phyloP scores from a whole-genome alignment of 1,140 invertebrate genomes.

The Drosophila aff. region DNA sequence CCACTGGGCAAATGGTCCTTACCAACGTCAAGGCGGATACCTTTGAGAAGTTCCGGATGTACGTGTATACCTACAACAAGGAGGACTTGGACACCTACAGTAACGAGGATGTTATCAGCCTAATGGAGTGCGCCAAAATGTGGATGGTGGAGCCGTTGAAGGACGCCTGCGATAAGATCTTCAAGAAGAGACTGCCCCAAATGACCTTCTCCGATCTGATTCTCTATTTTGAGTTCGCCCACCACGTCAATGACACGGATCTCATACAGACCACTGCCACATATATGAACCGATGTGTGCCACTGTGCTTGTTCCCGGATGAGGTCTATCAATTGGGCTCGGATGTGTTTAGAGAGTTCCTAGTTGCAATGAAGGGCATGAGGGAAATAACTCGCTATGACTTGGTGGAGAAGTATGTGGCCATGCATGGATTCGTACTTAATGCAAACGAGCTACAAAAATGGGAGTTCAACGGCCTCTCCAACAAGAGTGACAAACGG shows the following conservation, averaged over 20 bases:
- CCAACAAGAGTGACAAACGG: background rate
- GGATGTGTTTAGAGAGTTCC: constrained; percentile 11
- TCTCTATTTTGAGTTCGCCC: constrained; percentile 12
- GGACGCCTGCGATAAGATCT: background rate
- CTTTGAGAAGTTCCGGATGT: constrained; percentile 26
- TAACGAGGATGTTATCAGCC: background rate
- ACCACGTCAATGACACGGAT: background rate
- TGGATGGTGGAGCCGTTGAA: constrained; percentile 7
- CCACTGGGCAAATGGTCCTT: background rate
- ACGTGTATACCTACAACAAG: constrained; percentile 16
- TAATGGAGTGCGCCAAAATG: constrained; percentile 12
- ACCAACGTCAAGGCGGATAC: background rate
- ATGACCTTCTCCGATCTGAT: background rate
- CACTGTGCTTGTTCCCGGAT: accelerated
- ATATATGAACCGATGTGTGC: background rate
- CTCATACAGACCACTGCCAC: accelerated
- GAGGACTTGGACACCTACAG: background rate
- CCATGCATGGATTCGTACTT: constrained; percentile 12
- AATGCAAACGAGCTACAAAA: background rate
- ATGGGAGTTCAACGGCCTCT: constrained; percentile 15
- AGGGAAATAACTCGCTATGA: constrained; percentile 2
- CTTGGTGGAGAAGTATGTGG: constrained; percentile 11
- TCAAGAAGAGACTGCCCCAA: background rate
- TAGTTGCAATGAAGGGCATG: background rate
- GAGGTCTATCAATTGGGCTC: constrained; percentile 5